A percentile compares a stretch with the other conserved stretches of the same genome.
Evolutionary conservation across 2,113 vertebrate genomes (phyloP).

Genomic region (Callithrix jacchus): DNA sequence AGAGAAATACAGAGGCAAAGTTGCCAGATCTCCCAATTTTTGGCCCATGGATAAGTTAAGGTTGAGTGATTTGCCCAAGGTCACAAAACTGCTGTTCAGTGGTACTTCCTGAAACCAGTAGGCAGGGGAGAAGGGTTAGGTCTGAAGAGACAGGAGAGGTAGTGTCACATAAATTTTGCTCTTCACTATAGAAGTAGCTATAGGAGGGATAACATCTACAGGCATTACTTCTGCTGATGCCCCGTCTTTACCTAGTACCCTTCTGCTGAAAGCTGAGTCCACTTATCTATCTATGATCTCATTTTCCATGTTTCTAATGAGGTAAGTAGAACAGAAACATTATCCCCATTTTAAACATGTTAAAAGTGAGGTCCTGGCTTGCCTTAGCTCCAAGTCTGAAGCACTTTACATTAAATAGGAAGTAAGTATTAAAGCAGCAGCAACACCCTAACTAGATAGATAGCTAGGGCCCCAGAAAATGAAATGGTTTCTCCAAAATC

Average conservation of each 20-base stretch:
- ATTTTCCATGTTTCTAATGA: slow-evolving; percentile 9
- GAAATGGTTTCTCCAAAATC: slow-evolving; percentile 28
- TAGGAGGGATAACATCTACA: not conserved
- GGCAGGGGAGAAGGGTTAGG: not conserved
- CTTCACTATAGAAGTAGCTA: not conserved
- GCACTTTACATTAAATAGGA: not conserved
- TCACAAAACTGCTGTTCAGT: not conserved
- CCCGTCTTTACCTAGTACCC: not conserved
- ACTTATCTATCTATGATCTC: not conserved
- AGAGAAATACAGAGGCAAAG: not conserved
- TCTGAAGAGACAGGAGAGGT: not conserved
- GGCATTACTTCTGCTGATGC: not conserved
- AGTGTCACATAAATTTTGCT: not conserved
- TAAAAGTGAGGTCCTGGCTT: not conserved
- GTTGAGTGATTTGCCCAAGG: not conserved
- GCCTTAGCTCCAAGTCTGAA: not conserved
- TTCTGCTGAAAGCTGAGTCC: not conserved
- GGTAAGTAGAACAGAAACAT: slow-evolving; percentile 8
- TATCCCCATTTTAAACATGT: slow-evolving; percentile 35
- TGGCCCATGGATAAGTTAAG: not conserved
- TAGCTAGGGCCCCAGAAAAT: not conserved
- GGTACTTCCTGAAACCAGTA: not conserved
- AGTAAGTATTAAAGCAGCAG: slow-evolving; percentile 17
- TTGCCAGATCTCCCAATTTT: not conserved
- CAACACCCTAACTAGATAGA: not conserved